phyloP scores from a whole-genome alignment of 2,888 invertebrate genomes.

The Dynastes hyllus region DNA sequence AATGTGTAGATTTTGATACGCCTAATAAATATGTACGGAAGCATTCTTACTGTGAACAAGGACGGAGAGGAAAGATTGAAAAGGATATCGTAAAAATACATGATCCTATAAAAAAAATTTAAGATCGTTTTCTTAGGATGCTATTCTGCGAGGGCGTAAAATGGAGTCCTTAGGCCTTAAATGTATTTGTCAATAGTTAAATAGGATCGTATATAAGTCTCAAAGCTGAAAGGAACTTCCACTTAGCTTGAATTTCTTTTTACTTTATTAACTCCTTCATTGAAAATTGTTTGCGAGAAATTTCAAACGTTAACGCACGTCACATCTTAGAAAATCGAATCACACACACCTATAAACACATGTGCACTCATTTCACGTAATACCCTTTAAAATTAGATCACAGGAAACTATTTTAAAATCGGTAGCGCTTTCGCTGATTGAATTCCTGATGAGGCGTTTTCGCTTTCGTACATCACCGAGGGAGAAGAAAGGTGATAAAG shows the following conservation, averaged over 20 bases:
- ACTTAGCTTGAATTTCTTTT: neutral
- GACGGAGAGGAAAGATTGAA: conserved; percentile 20
- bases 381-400: neutral
- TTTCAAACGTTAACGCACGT: neutral
- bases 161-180: conserved; percentile 21
- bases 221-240: neutral
- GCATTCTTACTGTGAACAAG: conserved; percentile 1
- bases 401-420: conserved; percentile 37
- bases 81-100: conserved; percentile 37
- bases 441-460: conserved; percentile 37
- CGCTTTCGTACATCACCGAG: neutral
- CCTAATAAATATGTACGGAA: conserved; percentile 6
- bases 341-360: neutral
- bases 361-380: conserved; percentile 11
- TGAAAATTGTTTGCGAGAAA: neutral
- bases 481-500: conserved; percentile 37
- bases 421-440: conserved; percentile 38
- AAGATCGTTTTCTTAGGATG: conserved; percentile 18
- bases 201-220: conserved; percentile 12
- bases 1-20: neutral
- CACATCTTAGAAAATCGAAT: neutral
- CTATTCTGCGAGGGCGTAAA: conserved; percentile 17
- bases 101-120: conserved; percentile 41
- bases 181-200: conserved; percentile 10
- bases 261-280: neutral